Evolutionary conservation across 2,797 vertebrate genomes (phyloP).

Genomic region (Parauchenoglanis punctatus): DNA sequence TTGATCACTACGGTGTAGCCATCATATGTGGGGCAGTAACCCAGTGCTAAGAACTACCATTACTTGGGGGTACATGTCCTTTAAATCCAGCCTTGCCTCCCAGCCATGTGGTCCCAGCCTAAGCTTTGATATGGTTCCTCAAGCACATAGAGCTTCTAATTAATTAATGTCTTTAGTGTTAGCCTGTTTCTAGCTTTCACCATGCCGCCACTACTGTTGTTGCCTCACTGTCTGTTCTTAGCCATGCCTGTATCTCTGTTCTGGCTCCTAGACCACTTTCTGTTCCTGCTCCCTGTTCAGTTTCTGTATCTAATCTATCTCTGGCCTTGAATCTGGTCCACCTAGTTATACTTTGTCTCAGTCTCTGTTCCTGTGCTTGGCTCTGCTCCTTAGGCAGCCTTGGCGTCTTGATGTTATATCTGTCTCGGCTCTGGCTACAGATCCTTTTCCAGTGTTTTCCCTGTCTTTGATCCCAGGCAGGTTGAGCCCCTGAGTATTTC

Average conservation of each 20-base stretch:
- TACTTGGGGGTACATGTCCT: not conserved
- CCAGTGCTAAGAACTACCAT: not conserved
- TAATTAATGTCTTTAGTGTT: not conserved
- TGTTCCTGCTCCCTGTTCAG: not conserved
- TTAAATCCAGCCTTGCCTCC: not conserved
- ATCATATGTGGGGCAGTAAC: not conserved
- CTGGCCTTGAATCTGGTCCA: not conserved
- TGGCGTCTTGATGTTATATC: not conserved
- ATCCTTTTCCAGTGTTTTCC: not conserved
- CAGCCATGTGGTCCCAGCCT: not conserved
- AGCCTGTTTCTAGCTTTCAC: not conserved
- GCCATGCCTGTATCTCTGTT: not conserved
- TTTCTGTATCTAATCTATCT: not conserved
- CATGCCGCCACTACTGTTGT: not conserved
- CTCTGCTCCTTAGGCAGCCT: not conserved
- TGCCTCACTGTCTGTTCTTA: not conserved
- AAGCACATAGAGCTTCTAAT: not conserved
- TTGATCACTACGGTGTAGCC: not conserved
- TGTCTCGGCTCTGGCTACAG: not conserved
- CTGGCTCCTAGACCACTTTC: not conserved
- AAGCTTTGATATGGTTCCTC: not conserved
- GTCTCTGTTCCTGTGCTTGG: not conserved
- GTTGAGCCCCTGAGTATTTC: not conserved
- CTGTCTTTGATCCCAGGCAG: not conserved
- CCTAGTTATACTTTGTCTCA: not conserved